Conservation (phyloP, 2,888 invertebrate species). For the Odontocerum albicorne region DNA sequence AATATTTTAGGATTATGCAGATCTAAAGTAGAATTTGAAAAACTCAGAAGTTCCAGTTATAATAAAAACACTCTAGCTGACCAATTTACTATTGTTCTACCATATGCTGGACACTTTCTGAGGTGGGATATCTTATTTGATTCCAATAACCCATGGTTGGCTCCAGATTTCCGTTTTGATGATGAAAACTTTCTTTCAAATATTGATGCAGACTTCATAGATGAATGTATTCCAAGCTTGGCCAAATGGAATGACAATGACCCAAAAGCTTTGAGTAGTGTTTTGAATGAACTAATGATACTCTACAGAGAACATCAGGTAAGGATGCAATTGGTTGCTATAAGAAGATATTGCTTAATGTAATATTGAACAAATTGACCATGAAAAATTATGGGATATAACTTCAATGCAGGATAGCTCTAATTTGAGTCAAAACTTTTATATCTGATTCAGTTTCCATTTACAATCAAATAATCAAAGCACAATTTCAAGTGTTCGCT, state of each 20-base stretch:
- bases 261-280: slow-evolving; percentile 59
- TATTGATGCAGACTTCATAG: slow-evolving; percentile 57
- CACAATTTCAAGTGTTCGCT: no score
- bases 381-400: no score
- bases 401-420: no score
- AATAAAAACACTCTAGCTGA: slow-evolving; percentile 46
- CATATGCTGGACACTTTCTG: slow-evolving; percentile 68
- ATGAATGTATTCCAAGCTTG: slow-evolving; percentile 59
- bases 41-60: slow-evolving; percentile 44
- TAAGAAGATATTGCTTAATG: neutral
- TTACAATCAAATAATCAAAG: no score
- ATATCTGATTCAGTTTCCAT: no score
- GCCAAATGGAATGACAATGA: slow-evolving; percentile 66
- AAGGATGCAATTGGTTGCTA: slow-evolving; percentile 35
- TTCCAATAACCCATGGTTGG: slow-evolving; percentile 60
- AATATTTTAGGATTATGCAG: slow-evolving; percentile 49
- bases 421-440: no score
- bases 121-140: slow-evolving; percentile 75
- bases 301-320: slow-evolving; percentile 69
- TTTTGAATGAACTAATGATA: slow-evolving; percentile 62
- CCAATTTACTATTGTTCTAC: slow-evolving; percentile 66
- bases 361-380: no score
- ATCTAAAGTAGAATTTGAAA: slow-evolving; percentile 53
- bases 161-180: slow-evolving; percentile 75
- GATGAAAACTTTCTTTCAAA: slow-evolving; percentile 66